Conservation (phyloP, 2,888 invertebrate species). For the Phragmatobia fuliginosa region DNA sequence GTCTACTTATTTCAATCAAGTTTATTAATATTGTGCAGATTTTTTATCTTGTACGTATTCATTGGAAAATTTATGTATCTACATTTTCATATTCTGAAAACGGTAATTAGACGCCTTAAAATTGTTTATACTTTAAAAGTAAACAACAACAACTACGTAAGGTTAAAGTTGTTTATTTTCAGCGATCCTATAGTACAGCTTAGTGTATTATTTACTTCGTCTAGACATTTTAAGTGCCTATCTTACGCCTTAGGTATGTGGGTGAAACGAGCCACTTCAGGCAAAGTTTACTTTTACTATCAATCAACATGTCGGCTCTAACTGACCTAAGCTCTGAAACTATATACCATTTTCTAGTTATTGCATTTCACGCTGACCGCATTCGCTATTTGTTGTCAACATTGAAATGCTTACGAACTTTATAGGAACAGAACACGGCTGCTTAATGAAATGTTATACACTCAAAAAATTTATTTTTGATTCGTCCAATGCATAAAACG, state of each 20-base stretch:
- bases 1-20: no score
- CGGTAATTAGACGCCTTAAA: background rate
- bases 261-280: conserved; percentile 15
- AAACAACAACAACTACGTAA: no score
- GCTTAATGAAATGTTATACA: no score
- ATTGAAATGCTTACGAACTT: background rate
- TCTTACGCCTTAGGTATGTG: conserved; percentile 25
- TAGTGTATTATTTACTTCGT: conserved; percentile 2
- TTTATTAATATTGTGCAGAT: no score
- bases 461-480: no score
- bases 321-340: conserved; percentile 21
- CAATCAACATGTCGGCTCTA: conserved; percentile 45
- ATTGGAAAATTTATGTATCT: no score
- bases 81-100: background rate
- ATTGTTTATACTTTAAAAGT: background rate
- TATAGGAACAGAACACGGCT: background rate
- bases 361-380: conserved; percentile 21
- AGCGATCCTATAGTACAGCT: background rate
- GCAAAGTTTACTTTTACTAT: conserved; percentile 42
- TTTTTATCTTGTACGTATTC: no score
- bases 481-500: background rate
- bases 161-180: background rate
- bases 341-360: conserved; percentile 29
- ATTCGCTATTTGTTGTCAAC: background rate
- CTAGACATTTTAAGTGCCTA: conserved; percentile 46